Conservation (phyloP, 2,888 invertebrate species). For the Cosmopolites sordidus region DNA sequence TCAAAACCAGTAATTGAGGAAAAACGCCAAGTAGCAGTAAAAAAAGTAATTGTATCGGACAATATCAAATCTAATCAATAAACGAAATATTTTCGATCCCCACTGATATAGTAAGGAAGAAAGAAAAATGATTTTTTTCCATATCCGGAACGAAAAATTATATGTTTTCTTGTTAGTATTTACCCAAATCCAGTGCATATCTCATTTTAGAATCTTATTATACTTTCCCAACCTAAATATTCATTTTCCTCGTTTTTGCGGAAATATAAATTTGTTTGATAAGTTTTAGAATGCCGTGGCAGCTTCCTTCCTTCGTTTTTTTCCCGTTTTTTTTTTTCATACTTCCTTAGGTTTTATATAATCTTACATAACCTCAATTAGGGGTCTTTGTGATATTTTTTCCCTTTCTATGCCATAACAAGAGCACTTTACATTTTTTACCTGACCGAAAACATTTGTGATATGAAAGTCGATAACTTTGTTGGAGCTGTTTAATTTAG, state of each 20-base stretch:
- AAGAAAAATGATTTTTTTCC: too few species aligned
- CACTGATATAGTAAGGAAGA: too few species aligned
- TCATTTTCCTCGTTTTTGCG: conserved; percentile 24
- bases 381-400: conserved; percentile 3
- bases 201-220: conserved; percentile 10
- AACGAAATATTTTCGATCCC: too few species aligned
- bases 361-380: conserved; percentile 27
- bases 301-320: conserved; percentile 25
- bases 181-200: conserved; percentile 7
- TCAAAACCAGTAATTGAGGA: too few species aligned
- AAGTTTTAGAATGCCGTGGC: conserved; percentile 15
- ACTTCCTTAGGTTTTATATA: conserved; percentile 17
- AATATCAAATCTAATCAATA: too few species aligned
- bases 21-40: too few species aligned
- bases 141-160: conserved; percentile 5
- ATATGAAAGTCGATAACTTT: too few species aligned
- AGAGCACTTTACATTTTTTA: too few species aligned
- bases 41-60: too few species aligned
- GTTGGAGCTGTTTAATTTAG: too few species aligned
- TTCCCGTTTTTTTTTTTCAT: conserved; percentile 18
- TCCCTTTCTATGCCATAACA: too few species aligned
- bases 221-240: conserved; percentile 21
- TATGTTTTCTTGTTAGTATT: conserved; percentile 8
- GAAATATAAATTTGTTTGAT: conserved; percentile 29
- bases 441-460: too few species aligned